phyloP scores from a whole-genome alignment of 2,888 invertebrate genomes.

The Xanthia icteritia region DNA sequence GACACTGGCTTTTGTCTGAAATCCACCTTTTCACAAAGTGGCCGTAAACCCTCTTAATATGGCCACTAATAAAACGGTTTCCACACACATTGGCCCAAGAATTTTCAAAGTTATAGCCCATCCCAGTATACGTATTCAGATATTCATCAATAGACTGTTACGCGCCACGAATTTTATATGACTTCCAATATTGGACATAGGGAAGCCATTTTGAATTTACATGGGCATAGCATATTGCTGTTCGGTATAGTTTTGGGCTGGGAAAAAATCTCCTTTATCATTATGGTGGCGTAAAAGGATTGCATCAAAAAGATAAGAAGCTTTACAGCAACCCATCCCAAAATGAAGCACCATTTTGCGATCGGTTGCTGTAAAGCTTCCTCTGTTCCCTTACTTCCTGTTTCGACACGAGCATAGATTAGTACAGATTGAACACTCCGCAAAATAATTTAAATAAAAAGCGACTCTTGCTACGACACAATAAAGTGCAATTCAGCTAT shows the following conservation, averaged over 20 bases:
- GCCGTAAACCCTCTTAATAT: background rate
- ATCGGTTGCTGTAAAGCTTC: too few species aligned
- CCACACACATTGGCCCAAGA: background rate
- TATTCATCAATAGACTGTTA: slow-evolving; percentile 12
- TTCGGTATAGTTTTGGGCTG: background rate
- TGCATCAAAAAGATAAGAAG: background rate
- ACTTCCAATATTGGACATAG: slow-evolving; percentile 7
- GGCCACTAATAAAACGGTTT: background rate
- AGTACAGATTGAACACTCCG: too few species aligned
- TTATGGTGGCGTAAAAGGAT: background rate
- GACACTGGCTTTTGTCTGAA: background rate
- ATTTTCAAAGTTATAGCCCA: slow-evolving; percentile 2
- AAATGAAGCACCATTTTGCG: background rate
- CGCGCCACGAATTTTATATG: slow-evolving; percentile 5
- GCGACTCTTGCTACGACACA: too few species aligned
- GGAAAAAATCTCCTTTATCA: background rate
- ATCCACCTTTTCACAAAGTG: background rate
- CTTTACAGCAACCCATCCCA: background rate
- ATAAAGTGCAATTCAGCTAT: background rate
- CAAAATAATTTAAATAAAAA: too few species aligned
- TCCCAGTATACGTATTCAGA: slow-evolving; percentile 5
- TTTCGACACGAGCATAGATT: too few species aligned
- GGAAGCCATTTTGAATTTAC: slow-evolving; percentile 24
- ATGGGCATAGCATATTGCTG: background rate
- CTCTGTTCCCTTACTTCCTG: background rate